A percentile compares a stretch with the other conserved stretches of the same genome.
Conservation (phyloP, 2,797 vertebrate species). For the Urocyon cinereoargenteus region DNA sequence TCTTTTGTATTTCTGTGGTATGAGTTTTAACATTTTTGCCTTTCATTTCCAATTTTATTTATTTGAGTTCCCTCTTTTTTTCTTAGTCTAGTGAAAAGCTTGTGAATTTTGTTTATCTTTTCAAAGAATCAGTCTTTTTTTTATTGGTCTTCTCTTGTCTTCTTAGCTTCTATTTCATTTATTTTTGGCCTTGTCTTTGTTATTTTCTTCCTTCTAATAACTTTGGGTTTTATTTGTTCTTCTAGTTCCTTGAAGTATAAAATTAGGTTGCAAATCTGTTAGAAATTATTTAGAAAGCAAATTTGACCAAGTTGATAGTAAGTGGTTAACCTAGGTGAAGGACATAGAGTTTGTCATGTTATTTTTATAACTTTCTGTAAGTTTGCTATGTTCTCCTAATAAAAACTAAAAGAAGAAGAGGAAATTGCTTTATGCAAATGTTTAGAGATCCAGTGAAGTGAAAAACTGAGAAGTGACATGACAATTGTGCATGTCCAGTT, state of each 20-base stretch:
- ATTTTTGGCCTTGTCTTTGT: not conserved
- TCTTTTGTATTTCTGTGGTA: not conserved
- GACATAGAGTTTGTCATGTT: not conserved
- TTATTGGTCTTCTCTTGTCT: not conserved
- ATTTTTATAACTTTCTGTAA: not conserved
- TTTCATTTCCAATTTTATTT: not conserved
- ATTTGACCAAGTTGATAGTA: not conserved
- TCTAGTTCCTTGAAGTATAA: not conserved
- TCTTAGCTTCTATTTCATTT: not conserved
- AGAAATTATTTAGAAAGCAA: not conserved
- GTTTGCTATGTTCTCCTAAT: not conserved
- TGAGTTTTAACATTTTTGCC: not conserved
- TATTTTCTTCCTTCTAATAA: not conserved
- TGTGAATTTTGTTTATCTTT: not conserved
- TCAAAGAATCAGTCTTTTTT: not conserved
- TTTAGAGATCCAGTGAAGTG: too few relatives aligned
- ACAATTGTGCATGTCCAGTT: rapidly evolving
- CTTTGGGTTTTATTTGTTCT: not conserved
- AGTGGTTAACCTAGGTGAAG: not conserved
- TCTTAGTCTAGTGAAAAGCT: not conserved
- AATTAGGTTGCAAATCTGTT: not conserved
- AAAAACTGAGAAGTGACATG: rapidly evolving
- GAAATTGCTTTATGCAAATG: not conserved
- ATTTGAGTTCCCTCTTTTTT: not conserved
- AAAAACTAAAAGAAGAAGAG: not conserved